phyloP scores from a whole-genome alignment of 1,140 invertebrate genomes.

The honey bee (Apis mellifera) region Amel_HAv3.1 CM009945.2:1873501-1874000 shows the following conservation, averaged over 20 bases:
- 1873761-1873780: conserved; percentile 8
- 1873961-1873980: no score
- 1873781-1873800: not conserved
- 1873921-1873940: no score
- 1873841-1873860: not conserved
- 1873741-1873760: conserved; percentile 33
- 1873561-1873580: not conserved
- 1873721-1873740: conserved; percentile 11
- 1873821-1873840: not conserved
- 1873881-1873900: no score
- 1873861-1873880: not conserved
- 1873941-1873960: no score
- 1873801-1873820: not conserved
- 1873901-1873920: no score
- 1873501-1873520: not conserved
- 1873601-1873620: not conserved
- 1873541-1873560: not conserved
- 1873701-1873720: conserved; percentile 5
- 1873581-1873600: not conserved
- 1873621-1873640: not conserved
- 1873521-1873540: not conserved
- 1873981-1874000: no score
- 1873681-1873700: conserved; percentile 5
- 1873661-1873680: not conserved
- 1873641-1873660: not conserved